phyloP scores from a whole-genome alignment of 2,113 vertebrate genomes.

The Malurus alboscapulatus region DNA sequence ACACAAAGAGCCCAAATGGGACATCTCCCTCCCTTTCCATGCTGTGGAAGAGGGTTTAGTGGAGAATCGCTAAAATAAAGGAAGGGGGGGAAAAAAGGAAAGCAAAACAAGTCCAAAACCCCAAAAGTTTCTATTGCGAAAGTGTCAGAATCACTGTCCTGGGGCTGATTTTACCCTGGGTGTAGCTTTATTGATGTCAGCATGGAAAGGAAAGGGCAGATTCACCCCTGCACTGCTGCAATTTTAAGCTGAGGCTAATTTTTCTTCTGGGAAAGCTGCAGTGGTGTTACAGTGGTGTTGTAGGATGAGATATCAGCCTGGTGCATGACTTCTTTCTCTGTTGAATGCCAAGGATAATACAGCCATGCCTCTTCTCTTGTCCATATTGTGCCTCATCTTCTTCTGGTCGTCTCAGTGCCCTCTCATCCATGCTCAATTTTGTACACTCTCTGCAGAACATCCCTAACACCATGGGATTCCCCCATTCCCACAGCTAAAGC shows the following conservation, averaged over 20 bases:
- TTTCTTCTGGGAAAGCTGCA: background rate
- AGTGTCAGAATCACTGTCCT: background rate
- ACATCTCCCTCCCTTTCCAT: background rate
- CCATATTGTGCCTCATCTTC: background rate
- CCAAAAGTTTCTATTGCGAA: background rate
- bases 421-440: background rate
- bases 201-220: background rate
- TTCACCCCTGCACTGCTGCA: background rate
- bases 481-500: background rate
- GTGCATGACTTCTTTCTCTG: too few relatives aligned
- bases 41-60: background rate
- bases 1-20: background rate
- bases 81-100: fast-evolving
- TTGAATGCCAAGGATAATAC: too few relatives aligned
- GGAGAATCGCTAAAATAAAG: background rate
- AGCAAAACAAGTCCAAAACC: background rate
- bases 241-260: background rate
- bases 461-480: background rate
- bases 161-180: conserved; percentile 1
- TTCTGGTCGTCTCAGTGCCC: background rate
- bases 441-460: background rate
- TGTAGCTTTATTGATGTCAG: background rate
- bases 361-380: too few relatives aligned
- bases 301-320: background rate
- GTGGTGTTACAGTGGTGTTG: fast-evolving